phyloP scores from a whole-genome alignment of 2,113 vertebrate species.

The Symphodus melops region DNA sequence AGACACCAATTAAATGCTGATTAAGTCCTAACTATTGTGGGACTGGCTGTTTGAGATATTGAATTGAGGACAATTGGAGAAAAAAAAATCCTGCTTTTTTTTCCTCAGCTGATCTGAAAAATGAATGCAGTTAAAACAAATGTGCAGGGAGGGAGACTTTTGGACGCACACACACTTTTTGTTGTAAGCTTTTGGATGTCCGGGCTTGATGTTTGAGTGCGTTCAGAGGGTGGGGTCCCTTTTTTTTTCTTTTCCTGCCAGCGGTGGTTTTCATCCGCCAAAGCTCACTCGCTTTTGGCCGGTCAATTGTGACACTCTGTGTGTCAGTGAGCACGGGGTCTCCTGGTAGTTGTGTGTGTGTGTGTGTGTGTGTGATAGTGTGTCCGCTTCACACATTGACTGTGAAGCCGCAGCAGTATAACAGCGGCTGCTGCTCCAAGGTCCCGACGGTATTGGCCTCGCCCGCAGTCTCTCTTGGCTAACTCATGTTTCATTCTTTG shows the following conservation, averaged over 20 bases:
- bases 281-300: slow-evolving; percentile 84
- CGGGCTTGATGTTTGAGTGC: slow-evolving; percentile 59
- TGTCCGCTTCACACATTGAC: slow-evolving; percentile 92
- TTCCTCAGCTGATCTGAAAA: slow-evolving; percentile 56
- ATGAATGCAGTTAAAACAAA: slow-evolving; percentile 66
- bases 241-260: slow-evolving; percentile 53
- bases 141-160: slow-evolving; percentile 30
- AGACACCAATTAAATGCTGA: slow-evolving; percentile 83
- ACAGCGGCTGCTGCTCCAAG: slow-evolving; percentile 79
- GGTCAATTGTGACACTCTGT: slow-evolving; percentile 95
- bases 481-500: slow-evolving; percentile 99
- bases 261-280: slow-evolving; percentile 69
- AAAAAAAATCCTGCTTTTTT: slow-evolving; percentile 41
- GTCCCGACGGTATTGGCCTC: slow-evolving; percentile 89
- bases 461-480: slow-evolving; percentile 93
- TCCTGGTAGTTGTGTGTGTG: slow-evolving; percentile 85
- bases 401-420: slow-evolving; percentile 77
- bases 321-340: slow-evolving; percentile 91
- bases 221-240: slow-evolving; percentile 30
- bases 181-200: slow-evolving; percentile 43
- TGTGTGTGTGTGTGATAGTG: slow-evolving; percentile 64
- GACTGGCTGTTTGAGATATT: slow-evolving; percentile 64
- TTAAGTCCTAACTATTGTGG: slow-evolving; percentile 83
- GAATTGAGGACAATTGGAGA: slow-evolving; percentile 39
- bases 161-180: slow-evolving; percentile 1